Conservation (phyloP, 2,797 vertebrate species). For the Karalla daura region DNA sequence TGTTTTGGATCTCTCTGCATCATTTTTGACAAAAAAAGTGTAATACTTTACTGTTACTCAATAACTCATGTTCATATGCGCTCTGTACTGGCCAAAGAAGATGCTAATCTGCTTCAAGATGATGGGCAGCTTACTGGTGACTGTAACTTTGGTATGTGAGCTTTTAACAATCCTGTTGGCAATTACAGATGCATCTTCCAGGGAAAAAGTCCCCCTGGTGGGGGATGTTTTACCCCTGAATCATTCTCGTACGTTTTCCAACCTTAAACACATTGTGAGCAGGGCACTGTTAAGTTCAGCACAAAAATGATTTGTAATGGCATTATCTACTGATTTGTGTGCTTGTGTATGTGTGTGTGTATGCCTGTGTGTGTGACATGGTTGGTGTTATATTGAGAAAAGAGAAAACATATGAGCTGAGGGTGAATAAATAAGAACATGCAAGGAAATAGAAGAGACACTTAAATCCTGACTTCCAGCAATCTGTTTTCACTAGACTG, state of each 20-base stretch:
- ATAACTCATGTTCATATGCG: not conserved
- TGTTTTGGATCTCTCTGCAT: not conserved
- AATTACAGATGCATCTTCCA: not conserved
- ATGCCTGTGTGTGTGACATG: conserved; percentile 20
- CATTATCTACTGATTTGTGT: conserved; percentile 11
- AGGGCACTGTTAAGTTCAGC: not conserved
- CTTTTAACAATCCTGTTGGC: not conserved
- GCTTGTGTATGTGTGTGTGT: conserved; percentile 9
- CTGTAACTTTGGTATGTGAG: not conserved
- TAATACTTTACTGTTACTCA: not conserved
- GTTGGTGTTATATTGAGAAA: conserved; percentile 36
- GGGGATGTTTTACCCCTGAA: conserved; percentile 1
- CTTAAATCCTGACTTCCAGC: conserved; percentile 32
- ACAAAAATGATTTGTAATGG: conserved; percentile 15
- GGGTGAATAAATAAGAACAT: conserved; percentile 27
- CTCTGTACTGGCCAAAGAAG: not conserved
- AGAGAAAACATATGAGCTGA: conserved; percentile 50
- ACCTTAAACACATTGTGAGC: not conserved
- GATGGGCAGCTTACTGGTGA: not conserved
- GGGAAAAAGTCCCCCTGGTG: not conserved
- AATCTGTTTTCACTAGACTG: conserved; percentile 56
- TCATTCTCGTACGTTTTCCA: conserved; percentile 18
- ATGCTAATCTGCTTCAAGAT: not conserved
- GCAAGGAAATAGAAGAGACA: conserved; percentile 37
- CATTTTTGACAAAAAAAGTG: not conserved